Percentiles rank a stretch among this genome's conserved stretches.
Conservation (phyloP, 2,888 invertebrate genomes). For the Megaustenia siamemsis region DNA sequence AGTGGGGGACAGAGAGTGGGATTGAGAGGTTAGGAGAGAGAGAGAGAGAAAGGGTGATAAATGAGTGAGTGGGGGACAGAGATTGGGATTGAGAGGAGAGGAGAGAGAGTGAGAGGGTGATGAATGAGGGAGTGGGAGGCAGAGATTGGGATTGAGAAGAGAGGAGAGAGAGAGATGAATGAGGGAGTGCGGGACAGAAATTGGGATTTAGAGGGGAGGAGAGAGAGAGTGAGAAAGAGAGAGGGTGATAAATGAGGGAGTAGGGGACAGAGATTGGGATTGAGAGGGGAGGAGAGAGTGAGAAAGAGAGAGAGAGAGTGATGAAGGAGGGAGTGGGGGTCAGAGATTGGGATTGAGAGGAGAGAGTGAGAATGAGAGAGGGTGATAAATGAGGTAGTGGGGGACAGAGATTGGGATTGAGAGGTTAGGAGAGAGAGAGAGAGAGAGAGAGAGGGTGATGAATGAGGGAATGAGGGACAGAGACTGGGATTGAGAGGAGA, state of each 20-base stretch:
- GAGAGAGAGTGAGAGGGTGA: not conserved
- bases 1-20: not conserved
- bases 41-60: not conserved
- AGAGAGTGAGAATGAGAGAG: not conserved
- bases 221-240: not conserved
- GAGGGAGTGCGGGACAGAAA: not conserved
- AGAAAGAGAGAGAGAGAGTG: not conserved
- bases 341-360: not conserved
- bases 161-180: not conserved
- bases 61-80: not conserved
- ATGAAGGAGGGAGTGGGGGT: not conserved
- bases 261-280: too few relatives aligned
- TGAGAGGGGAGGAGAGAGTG: not conserved
- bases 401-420: not conserved
- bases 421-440: not conserved
- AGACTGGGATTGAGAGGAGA: not conserved
- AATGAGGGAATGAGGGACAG: not conserved
- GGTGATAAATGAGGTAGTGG: not conserved
- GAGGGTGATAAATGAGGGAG: not conserved
- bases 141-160: not conserved
- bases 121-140: not conserved
- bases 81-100: too few relatives aligned
- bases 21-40: constrained; percentile 11
- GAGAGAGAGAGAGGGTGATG: not conserved
- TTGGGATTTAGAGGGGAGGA: too few relatives aligned